phyloP scores from a whole-genome alignment of 1,140 invertebrate genomes.

The Brachionus plicatilis region DNA sequence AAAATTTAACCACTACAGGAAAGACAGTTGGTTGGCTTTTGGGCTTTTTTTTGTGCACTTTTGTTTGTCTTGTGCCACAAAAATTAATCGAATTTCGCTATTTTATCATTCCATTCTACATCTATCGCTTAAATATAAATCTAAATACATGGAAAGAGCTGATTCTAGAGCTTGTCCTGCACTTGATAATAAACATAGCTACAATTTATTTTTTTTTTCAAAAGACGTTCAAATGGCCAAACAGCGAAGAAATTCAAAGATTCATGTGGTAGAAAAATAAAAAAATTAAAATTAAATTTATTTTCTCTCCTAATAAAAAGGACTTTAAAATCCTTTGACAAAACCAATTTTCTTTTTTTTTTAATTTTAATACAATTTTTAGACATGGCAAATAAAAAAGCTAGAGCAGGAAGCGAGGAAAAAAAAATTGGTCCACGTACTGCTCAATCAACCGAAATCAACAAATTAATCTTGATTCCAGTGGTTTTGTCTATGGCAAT shows the following conservation, averaged over 20 bases:
- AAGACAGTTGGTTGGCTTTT: conserved; percentile 61
- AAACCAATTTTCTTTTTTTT: not conserved
- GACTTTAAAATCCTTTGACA: not conserved
- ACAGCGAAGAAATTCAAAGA: conserved; percentile 69
- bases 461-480: not conserved
- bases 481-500: not conserved
- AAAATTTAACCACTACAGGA: conserved; percentile 46
- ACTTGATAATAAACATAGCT: conserved; percentile 66
- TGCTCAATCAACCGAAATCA: not conserved
- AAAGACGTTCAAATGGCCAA: conserved; percentile 75
- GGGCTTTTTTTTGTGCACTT: conserved; percentile 61
- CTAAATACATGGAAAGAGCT: conserved; percentile 59
- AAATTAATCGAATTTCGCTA: conserved; percentile 84
- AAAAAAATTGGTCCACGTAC: not conserved
- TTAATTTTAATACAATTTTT: not conserved
- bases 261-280: conserved; percentile 73
- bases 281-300: not conserved
- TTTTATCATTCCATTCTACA: conserved; percentile 82
- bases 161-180: conserved; percentile 66
- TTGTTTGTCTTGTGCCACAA: conserved; percentile 69
- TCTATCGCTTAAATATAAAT: conserved; percentile 69
- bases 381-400: not conserved
- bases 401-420: not conserved
- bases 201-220: conserved; percentile 77
- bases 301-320: not conserved